Conservation (phyloP, 2,113 vertebrate species). For the Labeo rohita region DNA sequence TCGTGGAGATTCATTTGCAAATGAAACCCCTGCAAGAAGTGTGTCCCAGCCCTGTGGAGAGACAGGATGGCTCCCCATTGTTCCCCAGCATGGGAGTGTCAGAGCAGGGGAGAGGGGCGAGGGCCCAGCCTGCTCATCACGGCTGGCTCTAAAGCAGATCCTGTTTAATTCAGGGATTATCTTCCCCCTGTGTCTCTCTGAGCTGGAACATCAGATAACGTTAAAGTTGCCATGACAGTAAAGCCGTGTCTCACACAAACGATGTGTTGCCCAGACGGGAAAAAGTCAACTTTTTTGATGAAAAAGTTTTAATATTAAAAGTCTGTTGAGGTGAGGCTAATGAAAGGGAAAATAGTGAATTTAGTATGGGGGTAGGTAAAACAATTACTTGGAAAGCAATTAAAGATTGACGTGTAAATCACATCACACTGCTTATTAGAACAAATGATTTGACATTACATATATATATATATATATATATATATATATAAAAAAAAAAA, state of each 20-base stretch:
- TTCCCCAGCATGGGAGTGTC: slow-evolving; percentile 98
- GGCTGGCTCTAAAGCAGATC: slow-evolving; percentile 87
- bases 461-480: too few species aligned
- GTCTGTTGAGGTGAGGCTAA: slow-evolving; percentile 40
- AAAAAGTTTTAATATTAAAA: slow-evolving; percentile 76
- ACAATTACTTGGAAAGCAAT: slow-evolving; percentile 30
- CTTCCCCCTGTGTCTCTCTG: slow-evolving; percentile 93
- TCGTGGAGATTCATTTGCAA: slow-evolving; percentile 97
- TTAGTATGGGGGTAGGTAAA: slow-evolving; percentile 17
- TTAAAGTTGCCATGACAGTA: slow-evolving; percentile 98
- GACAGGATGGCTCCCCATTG: slow-evolving; percentile 98
- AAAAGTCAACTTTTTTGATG: slow-evolving; percentile 75
- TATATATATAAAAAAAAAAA: neutral
- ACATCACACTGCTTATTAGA: neutral
- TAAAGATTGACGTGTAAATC: neutral
- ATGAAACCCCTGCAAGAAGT: slow-evolving; percentile 93
- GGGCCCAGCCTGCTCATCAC: slow-evolving; percentile 96
- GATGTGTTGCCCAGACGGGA: slow-evolving; percentile 72
- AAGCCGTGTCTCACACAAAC: slow-evolving; percentile 78
- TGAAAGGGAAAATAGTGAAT: slow-evolving; percentile 24
- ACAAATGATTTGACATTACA: neutral
- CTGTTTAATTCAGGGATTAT: slow-evolving; percentile 99
- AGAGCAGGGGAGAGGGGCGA: slow-evolving; percentile 83
- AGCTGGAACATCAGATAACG: slow-evolving; percentile 96
- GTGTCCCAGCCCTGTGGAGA: slow-evolving; percentile 95